Base-by-base conservation (phyloP, 2,888 invertebrate genomes). In the Luperina testacea region DNA sequence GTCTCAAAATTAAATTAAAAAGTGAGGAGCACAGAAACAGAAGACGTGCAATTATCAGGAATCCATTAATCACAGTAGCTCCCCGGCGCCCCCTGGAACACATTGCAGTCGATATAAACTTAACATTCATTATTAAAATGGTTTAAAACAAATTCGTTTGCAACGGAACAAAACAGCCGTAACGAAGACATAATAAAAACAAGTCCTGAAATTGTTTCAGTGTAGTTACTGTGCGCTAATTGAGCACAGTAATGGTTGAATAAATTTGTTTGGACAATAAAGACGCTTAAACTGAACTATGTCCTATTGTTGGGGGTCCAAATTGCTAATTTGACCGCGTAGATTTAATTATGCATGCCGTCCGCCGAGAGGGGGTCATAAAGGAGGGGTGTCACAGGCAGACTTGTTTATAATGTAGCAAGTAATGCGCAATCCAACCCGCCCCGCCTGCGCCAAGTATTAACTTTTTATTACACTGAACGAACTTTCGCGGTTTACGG, bases 331-430 rank as follows among this genome's bases (percentile, higher is more conserved):
- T 97, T 96, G 95, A 95, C 96, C 96, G 95, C 95, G 92, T 93
- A 95, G 95, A 96, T 96, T 96, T 96, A 96, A 97, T 97, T 97
- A 97, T 96, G 96, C 96, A 97, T 96, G 94, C 95, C 94, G 93
- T 92, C 93, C 93, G 92, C 91, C 90, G 93, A 92, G 94, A 92
- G 93, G 94, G 93, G 94, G 93, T 92, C 94, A 94, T 95, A 95
- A 95, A 95, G 93, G 95, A 94, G 94, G 95, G 94, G 94, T 95
- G 95, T 95, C 96, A 95, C 95, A 91, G 93, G 88, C 95, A 94
- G 94, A 92, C 94, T 96, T 96, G 96, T 96, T 96, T 96, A 96
- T 96, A 96, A 96, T 96, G 95, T 96, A 96, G 94, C 95, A 93
- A 95, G 95, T 94, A 95, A 96, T 94, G 95, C 95, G 94, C 95